Base-by-base conservation (phyloP, 2,113 vertebrate genomes). In the Aix galericulata region DNA sequence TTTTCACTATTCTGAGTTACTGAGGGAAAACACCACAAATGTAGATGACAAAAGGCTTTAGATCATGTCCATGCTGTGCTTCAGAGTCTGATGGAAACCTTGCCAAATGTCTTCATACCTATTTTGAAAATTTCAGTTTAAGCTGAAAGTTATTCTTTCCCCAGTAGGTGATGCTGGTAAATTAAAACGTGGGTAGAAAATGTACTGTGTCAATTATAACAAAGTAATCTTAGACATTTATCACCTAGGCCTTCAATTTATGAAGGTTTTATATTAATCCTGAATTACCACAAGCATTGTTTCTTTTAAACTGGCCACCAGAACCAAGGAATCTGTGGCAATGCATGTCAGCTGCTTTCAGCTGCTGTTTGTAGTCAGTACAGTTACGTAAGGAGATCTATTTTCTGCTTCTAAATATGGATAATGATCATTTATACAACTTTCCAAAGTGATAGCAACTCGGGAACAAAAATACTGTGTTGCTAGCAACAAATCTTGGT, bases 351-450 rank as follows among this genome's bases (percentile, higher is more conserved):
- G 75, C 82, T 88, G 75, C 58, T 62, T 81, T 76, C 73, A 82
- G 60, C 81, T 93, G 52, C 76, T 74, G 46, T 85, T 88, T 83
- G 79, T 46, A 83, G 55, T 90, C 68, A 64, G 46, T 77, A 29
- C 50, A 81, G 59, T 95, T 93, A 91, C 1, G 14, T 95, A 94
- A 93, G 52, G 58, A 72, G 72, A 71, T 75, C 71, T 86, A 59
- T 77, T 84, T 91, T 95, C 60, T 89, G 52, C 90, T 93, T 94
- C 92, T 91, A 94, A 90, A 95, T 94, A 72, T 79, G 93, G 86
- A 9, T 84, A 89, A 95, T 91, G 73, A 72, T 71, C 81, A 96
- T 82, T 94, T 94, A 53, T 21, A 58, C 72, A 75, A 23, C 60
- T 94, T 95, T 68, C 32, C 79, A 75, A 72, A 86, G 86, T 88